phyloP scores from a whole-genome alignment of 2,113 vertebrate species.

The Pungitius pungitius region DNA sequence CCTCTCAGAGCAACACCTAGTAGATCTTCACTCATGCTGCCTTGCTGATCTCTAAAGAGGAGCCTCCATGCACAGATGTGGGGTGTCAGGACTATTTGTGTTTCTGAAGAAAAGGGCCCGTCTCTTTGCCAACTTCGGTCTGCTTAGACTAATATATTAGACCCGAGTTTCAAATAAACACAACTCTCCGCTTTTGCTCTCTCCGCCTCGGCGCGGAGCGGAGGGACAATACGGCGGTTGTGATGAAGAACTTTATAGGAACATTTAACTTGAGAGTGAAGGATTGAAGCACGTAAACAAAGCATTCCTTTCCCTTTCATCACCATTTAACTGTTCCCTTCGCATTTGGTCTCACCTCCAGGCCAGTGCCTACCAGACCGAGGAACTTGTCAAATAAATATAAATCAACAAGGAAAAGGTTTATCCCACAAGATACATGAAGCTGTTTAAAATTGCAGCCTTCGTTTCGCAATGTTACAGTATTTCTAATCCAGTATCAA shows the following conservation, averaged over 20 bases:
- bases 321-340: slow-evolving; percentile 78
- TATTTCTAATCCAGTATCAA: slow-evolving; percentile 38
- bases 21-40: slow-evolving; percentile 62
- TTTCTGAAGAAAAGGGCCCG: slow-evolving; percentile 75
- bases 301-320: slow-evolving; percentile 82
- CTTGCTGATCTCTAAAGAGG: slow-evolving; percentile 48
- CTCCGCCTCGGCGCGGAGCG: slow-evolving; percentile 30
- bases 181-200: slow-evolving; percentile 37
- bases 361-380: slow-evolving; percentile 69
- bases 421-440: slow-evolving; percentile 54
- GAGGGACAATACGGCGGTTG: slow-evolving; percentile 74
- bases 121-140: slow-evolving; percentile 71
- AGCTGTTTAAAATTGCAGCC: slow-evolving; percentile 35
- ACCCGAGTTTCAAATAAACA: slow-evolving; percentile 81
- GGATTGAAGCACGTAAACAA: slow-evolving; percentile 81
- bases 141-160: slow-evolving; percentile 77
- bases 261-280: slow-evolving; percentile 73
- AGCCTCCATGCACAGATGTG: slow-evolving; percentile 76
- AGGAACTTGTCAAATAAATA: slow-evolving; percentile 77
- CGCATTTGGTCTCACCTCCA: slow-evolving; percentile 75
- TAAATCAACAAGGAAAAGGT: slow-evolving; percentile 71
- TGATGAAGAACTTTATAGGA: slow-evolving; percentile 75
- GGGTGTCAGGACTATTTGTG: slow-evolving; percentile 82
- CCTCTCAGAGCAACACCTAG: slow-evolving; percentile 56
- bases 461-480: slow-evolving; percentile 10